These are phyloP conservation scores for Zaprionus kolodkinae DNA, from an alignment of 1,140 invertebrate species.

Conservation along the genomic window DNA sequence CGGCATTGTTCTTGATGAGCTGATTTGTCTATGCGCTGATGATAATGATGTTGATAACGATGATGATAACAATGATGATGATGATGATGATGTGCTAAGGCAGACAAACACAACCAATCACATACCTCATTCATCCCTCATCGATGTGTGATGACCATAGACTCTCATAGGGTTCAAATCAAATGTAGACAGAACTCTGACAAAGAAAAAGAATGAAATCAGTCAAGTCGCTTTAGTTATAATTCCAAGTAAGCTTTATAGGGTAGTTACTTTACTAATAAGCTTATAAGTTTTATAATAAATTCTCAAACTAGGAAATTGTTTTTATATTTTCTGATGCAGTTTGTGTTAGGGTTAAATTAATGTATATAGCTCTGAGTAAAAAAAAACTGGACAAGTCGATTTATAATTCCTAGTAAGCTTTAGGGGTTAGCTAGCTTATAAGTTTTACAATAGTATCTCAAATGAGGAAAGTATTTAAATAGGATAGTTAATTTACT, in stretches of 20 bases:
- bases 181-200: not conserved
- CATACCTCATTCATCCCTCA: conserved; percentile 35
- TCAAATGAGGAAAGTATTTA: no score
- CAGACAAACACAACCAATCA: conserved; percentile 29
- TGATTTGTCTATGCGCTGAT: conserved; percentile 23
- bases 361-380: no score
- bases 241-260: not conserved
- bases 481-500: no score
- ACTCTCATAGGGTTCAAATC: not conserved
- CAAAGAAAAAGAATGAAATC: not conserved
- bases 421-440: no score
- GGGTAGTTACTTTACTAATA: not conserved
- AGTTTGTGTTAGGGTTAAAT: no score
- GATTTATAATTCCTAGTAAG: no score
- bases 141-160: conserved; percentile 9
- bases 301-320: no score
- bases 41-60: not conserved
- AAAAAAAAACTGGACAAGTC: no score
- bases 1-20: conserved; percentile 31
- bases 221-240: not conserved
- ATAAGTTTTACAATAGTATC: no score
- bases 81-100: conserved; percentile 40
- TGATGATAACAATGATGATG: not conserved
- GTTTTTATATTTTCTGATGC: no score
- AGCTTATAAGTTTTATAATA: no score